These are phyloP conservation scores for Perca fluviatilis DNA, from an alignment of 2,113 vertebrate species.

Conservation along the genomic window DNA sequence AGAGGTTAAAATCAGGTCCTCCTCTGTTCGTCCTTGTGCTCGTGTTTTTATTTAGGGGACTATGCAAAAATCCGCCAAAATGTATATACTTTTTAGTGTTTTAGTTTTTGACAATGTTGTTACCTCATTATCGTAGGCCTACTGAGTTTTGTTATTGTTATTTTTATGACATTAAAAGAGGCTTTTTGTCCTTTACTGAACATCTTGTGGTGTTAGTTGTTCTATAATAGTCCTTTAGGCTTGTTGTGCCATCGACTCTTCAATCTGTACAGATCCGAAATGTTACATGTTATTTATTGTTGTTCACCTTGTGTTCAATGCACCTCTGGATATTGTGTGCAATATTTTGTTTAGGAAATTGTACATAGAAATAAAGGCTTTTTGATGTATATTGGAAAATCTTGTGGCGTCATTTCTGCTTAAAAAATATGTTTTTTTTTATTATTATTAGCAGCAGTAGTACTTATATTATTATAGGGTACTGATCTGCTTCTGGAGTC, in stretches of 20 bases:
- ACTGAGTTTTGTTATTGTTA: slow-evolving; percentile 15
- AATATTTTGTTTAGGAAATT: slow-evolving; percentile 82
- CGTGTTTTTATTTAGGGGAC: slow-evolving; percentile 74
- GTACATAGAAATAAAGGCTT: slow-evolving; percentile 84
- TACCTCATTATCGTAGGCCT: slow-evolving; percentile 67
- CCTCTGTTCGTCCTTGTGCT: slow-evolving; percentile 76
- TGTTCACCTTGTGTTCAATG: slow-evolving; percentile 74
- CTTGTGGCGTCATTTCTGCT: slow-evolving; percentile 35
- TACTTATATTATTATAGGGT: background rate
- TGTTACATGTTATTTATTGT: slow-evolving; percentile 81
- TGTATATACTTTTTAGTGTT: slow-evolving; percentile 76
- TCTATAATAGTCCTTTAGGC: slow-evolving; percentile 57
- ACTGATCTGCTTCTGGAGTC: background rate
- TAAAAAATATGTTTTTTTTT: background rate
- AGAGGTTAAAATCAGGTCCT: slow-evolving; percentile 61
- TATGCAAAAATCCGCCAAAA: slow-evolving; percentile 78
- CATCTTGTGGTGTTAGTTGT: slow-evolving; percentile 63
- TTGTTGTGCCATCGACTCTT: slow-evolving; percentile 59
- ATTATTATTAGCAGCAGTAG: slow-evolving; percentile 7
- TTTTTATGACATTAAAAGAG: slow-evolving; percentile 33
- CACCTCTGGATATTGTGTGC: slow-evolving; percentile 81
- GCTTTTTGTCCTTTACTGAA: slow-evolving; percentile 51
- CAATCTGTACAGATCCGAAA: slow-evolving; percentile 72
- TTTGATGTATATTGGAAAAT: slow-evolving; percentile 78
- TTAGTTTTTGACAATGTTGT: slow-evolving; percentile 62